A percentile compares a stretch with the other conserved stretches of the same genome.
Conservation (phyloP, 53 echinoderm and acorn worm species). For the Holothuria leucospilota region DNA sequence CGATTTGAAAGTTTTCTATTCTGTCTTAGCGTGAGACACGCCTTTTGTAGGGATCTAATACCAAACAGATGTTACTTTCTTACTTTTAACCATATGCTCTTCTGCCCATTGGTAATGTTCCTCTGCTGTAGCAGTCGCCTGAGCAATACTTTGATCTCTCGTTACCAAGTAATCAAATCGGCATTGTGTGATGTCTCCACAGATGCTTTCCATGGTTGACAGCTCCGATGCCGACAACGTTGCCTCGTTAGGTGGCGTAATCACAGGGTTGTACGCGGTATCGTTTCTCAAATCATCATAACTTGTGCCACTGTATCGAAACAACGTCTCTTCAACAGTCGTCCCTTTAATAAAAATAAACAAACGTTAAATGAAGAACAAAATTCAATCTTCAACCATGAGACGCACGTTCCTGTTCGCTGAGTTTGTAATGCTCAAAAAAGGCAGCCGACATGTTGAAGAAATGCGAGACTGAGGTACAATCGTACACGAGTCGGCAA, state of each 20-base stretch:
- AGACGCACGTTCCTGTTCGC: too few species aligned
- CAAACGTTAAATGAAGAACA: too few species aligned
- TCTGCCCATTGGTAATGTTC: conserved; percentile 28
- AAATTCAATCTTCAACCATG: too few species aligned
- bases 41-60: too few species aligned
- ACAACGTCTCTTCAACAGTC: conserved; percentile 37
- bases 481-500: too few species aligned
- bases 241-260: conserved; percentile 46
- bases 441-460: too few species aligned
- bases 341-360: conserved; percentile 45
- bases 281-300: conserved; percentile 63
- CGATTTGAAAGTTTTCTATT: too few species aligned
- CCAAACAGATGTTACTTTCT: not conserved
- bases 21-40: too few species aligned
- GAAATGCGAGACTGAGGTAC: too few species aligned
- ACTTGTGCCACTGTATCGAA: conserved; percentile 27
- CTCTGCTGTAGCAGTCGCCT: conserved; percentile 10
- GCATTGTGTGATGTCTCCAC: conserved; percentile 50
- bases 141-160: conserved; percentile 27
- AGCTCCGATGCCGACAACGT: conserved; percentile 24
- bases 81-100: conserved; percentile 45
- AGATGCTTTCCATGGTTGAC: conserved; percentile 23
- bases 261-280: conserved; percentile 54
- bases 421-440: too few species aligned
- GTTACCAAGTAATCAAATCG: conserved; percentile 59